Evolutionary conservation across 2,113 vertebrate genomes (phyloP), one percentile per base, ranked within the genome.

Genomic region (Lasiurus borealis): DNA sequence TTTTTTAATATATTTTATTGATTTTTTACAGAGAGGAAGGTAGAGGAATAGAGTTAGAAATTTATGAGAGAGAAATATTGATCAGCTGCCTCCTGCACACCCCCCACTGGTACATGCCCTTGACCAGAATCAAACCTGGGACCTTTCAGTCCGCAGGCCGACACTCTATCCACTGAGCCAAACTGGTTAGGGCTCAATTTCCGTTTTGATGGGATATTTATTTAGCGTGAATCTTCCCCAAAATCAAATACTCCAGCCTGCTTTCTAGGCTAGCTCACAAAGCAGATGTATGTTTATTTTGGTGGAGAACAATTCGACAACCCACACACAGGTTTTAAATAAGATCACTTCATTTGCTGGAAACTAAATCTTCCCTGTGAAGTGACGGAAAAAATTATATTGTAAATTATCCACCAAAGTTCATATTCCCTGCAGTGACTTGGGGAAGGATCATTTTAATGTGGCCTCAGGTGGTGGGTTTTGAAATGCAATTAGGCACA

Each of bases 391-490:
- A 92, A 88, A 86, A 86, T 92, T 92, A 23, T 81, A 92, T 83
- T 93, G 68, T 94, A 94, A 90, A 96, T 89, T 95, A 88, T 73
- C 29, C 66, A 83, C 85, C 25, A 68, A 94, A 83, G 78, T 96
- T 95, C 84, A 91, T 86, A 95, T 90, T 97, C 75, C 82, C 66
- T 83, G 18, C n/a, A 78, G 76, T 88, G 78, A 95, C 48, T 88
- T 95, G 52, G 52, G 71, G 76, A 57, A 90, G 73, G 68, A 81
- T 64, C 23, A 92, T 95, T 97, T 97, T 68, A 95, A 92, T 93
- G 46, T 50, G 75, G 64, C 78, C 88, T 83, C 88, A 96, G 85
- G 83, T 93, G 94, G 71, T 93, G 57, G 54, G 66, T 93, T 96
- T 89, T 91, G 73, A 95, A 92, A 86, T 91, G 69, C 88, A 91